These are phyloP conservation scores for Channallabes apus DNA, from an alignment of 2,797 vertebrate genomes.

Conservation along the genomic window DNA sequence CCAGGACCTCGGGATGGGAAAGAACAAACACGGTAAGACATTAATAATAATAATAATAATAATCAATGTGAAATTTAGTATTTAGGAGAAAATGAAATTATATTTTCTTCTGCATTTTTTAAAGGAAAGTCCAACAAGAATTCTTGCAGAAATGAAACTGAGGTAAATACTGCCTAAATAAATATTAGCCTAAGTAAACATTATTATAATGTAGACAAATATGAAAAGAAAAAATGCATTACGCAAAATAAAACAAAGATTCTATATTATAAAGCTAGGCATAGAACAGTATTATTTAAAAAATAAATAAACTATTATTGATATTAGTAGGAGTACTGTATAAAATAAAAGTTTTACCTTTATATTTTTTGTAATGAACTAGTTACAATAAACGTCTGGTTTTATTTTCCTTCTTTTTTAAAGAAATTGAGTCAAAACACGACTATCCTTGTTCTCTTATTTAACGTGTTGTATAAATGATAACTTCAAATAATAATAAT, in stretches of 20 bases:
- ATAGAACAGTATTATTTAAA: background rate
- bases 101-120: background rate
- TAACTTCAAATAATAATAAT: background rate
- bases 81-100: background rate
- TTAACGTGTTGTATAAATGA: too few species aligned
- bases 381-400: background rate
- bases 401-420: background rate
- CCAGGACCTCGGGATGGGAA: constrained; percentile 58
- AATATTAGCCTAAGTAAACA: background rate
- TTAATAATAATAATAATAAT: constrained; percentile 48
- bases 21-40: constrained; percentile 69
- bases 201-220: background rate
- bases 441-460: too few species aligned
- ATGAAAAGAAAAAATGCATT: background rate
- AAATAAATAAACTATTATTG: background rate
- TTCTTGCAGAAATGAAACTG: background rate
- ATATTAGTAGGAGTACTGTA: background rate
- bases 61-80: background rate
- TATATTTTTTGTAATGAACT: background rate
- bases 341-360: background rate
- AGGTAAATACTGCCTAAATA: background rate
- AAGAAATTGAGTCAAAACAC: background rate
- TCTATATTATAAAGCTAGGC: background rate
- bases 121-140: background rate
- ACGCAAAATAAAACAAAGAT: background rate